Evolutionary conservation across 2,888 invertebrate species (phyloP).

Genomic region (Macropis europaea): DNA sequence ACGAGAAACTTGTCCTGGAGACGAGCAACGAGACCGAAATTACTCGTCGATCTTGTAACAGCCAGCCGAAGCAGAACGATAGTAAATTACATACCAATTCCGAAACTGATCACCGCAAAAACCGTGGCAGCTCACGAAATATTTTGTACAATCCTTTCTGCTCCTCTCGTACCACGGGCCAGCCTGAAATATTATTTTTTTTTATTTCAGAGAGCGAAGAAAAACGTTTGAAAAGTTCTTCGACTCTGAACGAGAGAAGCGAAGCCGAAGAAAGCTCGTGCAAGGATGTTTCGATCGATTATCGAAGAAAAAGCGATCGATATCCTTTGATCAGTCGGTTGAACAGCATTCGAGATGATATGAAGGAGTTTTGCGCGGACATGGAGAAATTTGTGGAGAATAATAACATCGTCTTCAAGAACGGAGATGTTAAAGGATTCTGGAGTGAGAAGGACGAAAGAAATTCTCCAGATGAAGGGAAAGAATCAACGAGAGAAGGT

Average conservation of each 20-base stretch:
- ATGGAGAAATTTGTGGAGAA: slow-evolving; percentile 64
- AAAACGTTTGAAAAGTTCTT: not conserved
- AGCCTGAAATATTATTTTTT: no score
- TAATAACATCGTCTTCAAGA: slow-evolving; percentile 60
- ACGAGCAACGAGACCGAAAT: slow-evolving; percentile 39
- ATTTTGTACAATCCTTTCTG: not conserved
- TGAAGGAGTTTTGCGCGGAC: slow-evolving; percentile 60
- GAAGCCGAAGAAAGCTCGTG: not conserved
- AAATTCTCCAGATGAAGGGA: not conserved
- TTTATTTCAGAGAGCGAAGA: not conserved
- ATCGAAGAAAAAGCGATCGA: slow-evolving; percentile 16
- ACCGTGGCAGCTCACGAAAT: not conserved
- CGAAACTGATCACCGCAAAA: slow-evolving; percentile 1
- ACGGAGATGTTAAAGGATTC: slow-evolving; percentile 58
- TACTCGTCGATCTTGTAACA: slow-evolving; percentile 13
- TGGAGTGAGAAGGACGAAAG: slow-evolving; percentile 35
- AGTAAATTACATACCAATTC: slow-evolving; percentile 8
- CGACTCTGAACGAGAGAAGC: not conserved
- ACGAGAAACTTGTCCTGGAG: slow-evolving; percentile 27
- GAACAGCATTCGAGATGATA: slow-evolving; percentile 64
- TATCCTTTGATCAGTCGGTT: slow-evolving; percentile 46
- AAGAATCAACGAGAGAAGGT: not conserved
- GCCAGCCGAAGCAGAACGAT: slow-evolving; percentile 4
- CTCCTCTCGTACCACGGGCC: no score
- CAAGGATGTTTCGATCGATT: slow-evolving; percentile 16